These are phyloP conservation scores for Phasia obesa DNA, from an alignment of 2,888 invertebrate genomes.

Conservation along the genomic window DNA sequence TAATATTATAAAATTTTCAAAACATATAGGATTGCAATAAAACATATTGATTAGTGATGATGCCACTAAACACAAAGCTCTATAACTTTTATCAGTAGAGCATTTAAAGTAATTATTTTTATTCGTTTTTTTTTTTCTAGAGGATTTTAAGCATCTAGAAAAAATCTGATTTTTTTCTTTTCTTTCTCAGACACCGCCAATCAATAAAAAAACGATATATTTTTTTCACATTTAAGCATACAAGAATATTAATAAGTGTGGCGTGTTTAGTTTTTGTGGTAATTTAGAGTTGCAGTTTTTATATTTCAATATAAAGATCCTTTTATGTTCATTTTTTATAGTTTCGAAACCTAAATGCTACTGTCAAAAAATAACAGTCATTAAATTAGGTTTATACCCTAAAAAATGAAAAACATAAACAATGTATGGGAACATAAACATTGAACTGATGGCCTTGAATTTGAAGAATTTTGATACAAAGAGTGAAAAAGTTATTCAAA, in stretches of 20 bases:
- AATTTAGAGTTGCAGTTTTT: slow-evolving; percentile 62
- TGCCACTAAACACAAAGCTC: no score
- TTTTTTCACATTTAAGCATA: not conserved
- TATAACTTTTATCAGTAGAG: no score
- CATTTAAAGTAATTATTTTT: no score
- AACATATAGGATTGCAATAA: no score
- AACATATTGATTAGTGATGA: no score
- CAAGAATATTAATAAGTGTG: slow-evolving; percentile 5
- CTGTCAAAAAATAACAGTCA: slow-evolving; percentile 67
- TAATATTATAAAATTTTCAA: no score
- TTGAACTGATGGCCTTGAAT: no score
- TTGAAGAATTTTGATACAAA: no score
- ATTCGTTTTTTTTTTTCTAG: no score
- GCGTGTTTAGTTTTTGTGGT: slow-evolving; percentile 52
- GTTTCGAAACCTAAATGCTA: slow-evolving; percentile 62
- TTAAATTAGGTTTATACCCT: slow-evolving; percentile 58
- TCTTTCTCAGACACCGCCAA: slow-evolving; percentile 36
- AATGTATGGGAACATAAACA: not conserved
- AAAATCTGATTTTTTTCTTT: not conserved
- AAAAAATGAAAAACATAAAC: not conserved
- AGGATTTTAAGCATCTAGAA: no score
- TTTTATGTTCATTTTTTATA: slow-evolving; percentile 58
- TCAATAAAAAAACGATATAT: slow-evolving; percentile 46
- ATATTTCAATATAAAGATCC: slow-evolving; percentile 51
- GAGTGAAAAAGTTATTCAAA: no score